These are phyloP conservation scores for Linurgus olivaceus DNA, from an alignment of 2,797 vertebrate genomes.

Conservation along the genomic window DNA sequence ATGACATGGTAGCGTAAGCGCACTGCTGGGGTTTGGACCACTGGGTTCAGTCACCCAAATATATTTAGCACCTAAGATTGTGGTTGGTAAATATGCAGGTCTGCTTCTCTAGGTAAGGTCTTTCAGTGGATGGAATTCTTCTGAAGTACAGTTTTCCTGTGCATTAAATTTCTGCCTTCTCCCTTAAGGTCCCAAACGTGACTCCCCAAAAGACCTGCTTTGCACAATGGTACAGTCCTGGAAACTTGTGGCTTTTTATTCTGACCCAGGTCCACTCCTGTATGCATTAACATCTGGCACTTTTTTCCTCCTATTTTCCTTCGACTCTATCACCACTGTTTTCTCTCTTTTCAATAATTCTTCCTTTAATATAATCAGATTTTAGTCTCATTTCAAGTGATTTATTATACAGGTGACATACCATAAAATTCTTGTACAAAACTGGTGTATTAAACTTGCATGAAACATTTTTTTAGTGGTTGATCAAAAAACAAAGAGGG, in stretches of 20 bases:
- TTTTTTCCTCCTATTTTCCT: background rate
- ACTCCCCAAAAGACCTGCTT: background rate
- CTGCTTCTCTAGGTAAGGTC: background rate
- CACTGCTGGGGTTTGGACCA: background rate
- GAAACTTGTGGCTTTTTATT: background rate
- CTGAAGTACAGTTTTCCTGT: background rate
- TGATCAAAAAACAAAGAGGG: background rate
- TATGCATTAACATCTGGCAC: background rate
- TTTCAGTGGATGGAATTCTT: background rate
- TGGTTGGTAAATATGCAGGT: background rate
- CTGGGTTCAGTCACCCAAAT: background rate
- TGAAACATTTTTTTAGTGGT: background rate
- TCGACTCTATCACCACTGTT: background rate
- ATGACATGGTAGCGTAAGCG: fast-evolving
- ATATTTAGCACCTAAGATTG: background rate
- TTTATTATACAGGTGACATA: background rate
- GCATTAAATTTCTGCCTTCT: background rate
- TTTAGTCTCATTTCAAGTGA: background rate
- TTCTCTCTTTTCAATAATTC: background rate
- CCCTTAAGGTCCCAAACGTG: background rate
- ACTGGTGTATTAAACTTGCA: background rate
- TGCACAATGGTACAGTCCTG: background rate
- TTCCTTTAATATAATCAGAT: background rate
- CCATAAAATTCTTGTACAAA: background rate
- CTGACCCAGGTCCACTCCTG: background rate